These are phyloP conservation scores for Temnothorax ravouxi DNA, from an alignment of 2,888 invertebrate genomes.

Conservation along the genomic window DNA sequence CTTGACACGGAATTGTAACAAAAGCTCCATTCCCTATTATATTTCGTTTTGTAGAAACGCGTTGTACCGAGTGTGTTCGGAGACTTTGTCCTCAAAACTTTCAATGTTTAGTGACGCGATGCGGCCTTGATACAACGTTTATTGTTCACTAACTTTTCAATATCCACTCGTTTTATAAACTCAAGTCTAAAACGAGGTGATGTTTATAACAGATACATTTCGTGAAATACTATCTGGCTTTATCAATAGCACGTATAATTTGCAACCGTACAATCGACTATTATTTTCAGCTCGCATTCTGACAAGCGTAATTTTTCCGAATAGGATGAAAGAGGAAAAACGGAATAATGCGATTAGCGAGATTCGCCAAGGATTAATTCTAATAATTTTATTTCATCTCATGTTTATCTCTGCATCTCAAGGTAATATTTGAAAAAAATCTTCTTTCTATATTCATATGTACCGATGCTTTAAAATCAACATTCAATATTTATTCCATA, in stretches of 20 bases:
- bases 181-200: neutral
- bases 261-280: neutral
- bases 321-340: neutral
- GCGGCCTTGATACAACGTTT: slow-evolving; percentile 18
- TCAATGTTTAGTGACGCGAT: slow-evolving; percentile 17
- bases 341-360: slow-evolving; percentile 18
- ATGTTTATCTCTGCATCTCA: slow-evolving; percentile 10
- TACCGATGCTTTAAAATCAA: neutral
- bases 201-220: slow-evolving; percentile 15
- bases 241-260: slow-evolving; percentile 3
- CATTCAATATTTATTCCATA: slow-evolving; percentile 25
- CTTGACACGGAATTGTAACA: slow-evolving; percentile 38
- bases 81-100: slow-evolving; percentile 34
- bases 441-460: neutral
- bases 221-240: neutral
- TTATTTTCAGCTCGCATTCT: neutral
- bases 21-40: slow-evolving; percentile 38
- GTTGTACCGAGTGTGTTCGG: neutral
- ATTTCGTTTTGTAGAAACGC: slow-evolving; percentile 28
- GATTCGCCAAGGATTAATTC: neutral
- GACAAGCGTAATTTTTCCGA: slow-evolving; percentile 2
- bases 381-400: slow-evolving; percentile 29
- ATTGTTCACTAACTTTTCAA: slow-evolving; percentile 33
- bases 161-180: slow-evolving; percentile 14
- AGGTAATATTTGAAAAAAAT: slow-evolving; percentile 7